A percentile compares a stretch with the other conserved stretches of the same genome.
These are phyloP conservation scores for Lingula anatina DNA, from an alignment of 2,888 invertebrate genomes.

Conservation along the genomic window DNA sequence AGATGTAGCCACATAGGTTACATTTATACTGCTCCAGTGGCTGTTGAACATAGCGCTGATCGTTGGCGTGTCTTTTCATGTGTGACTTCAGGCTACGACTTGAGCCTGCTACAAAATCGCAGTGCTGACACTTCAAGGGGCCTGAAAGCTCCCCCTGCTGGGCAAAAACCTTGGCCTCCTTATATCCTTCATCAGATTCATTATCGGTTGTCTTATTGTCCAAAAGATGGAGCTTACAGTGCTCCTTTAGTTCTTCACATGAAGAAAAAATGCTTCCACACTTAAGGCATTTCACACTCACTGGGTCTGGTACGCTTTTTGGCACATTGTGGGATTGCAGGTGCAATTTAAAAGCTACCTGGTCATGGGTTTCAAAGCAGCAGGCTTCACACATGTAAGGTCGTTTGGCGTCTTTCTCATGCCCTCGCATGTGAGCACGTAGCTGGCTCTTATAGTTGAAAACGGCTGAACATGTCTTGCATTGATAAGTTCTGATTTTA, in stretches of 20 bases:
- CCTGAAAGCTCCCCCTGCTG: constrained; percentile 5
- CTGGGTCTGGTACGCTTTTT: neutral
- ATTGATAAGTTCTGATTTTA: constrained; percentile 43
- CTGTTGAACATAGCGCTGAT: constrained; percentile 47
- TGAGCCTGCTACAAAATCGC: constrained; percentile 46
- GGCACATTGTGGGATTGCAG: constrained; percentile 1
- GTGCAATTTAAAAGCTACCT: constrained; percentile 21
- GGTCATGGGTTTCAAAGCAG: constrained; percentile 36
- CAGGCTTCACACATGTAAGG: constrained; percentile 26
- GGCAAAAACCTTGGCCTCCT: too few species aligned
- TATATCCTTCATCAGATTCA: constrained; percentile 10
- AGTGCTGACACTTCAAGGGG: constrained; percentile 36
- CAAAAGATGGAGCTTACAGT: constrained; percentile 28
- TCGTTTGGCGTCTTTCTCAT: constrained; percentile 38
- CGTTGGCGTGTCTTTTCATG: constrained; percentile 49
- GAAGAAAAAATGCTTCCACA: neutral
- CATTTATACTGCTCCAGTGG: constrained; percentile 51
- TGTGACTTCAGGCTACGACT: constrained; percentile 47
- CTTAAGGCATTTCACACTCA: too few species aligned
- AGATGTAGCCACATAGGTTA: constrained; percentile 49
- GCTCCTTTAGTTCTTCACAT: constrained; percentile 8
- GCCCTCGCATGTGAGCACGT: constrained; percentile 47
- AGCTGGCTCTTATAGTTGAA: constrained; percentile 49
- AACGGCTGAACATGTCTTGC: constrained; percentile 38
- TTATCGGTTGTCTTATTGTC: constrained; percentile 25